Evolutionary conservation across 2,888 invertebrate genomes (phyloP).

Genomic region (Zootermopsis nevadensis): DNA sequence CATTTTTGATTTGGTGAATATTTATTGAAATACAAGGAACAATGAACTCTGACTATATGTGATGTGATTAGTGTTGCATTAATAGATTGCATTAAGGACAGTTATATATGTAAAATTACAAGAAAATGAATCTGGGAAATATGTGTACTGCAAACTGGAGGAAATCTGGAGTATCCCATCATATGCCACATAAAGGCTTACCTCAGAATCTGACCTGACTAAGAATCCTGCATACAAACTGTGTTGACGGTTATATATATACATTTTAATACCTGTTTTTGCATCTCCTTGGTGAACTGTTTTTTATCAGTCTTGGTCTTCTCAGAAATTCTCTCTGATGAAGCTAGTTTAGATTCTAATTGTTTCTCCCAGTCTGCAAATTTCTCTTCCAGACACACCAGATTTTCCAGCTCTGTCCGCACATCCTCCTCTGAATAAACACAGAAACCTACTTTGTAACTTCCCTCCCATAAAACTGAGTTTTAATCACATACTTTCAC

Average conservation of each 20-base stretch:
- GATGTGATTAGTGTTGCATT: too few relatives aligned
- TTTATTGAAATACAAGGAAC: too few relatives aligned
- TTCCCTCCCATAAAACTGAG: too few relatives aligned
- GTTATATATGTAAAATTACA: too few relatives aligned
- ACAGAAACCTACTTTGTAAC: not conserved
- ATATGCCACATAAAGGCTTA: not conserved
- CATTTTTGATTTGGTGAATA: too few relatives aligned
- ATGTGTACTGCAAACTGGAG: too few relatives aligned
- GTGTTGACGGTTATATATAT: too few relatives aligned
- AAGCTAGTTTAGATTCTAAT: conserved; percentile 71
- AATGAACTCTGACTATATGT: too few relatives aligned
- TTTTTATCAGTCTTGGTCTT: conserved; percentile 71
- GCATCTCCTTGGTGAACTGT: conserved; percentile 69
- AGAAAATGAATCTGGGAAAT: too few relatives aligned
- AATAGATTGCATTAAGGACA: too few relatives aligned
- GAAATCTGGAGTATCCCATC: too few relatives aligned
- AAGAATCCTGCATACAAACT: not conserved
- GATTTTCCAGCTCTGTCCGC: conserved; percentile 69
- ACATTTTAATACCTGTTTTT: conserved; percentile 64
- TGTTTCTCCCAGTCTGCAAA: conserved; percentile 73
- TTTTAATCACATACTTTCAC: too few relatives aligned
- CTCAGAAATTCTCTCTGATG: conserved; percentile 74
- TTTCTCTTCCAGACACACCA: conserved; percentile 69
- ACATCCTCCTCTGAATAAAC: conserved; percentile 67
- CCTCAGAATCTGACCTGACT: not conserved